These are phyloP conservation scores for Piprites chloris DNA, from an alignment of 2,113 vertebrate genomes.

Conservation along the genomic window DNA sequence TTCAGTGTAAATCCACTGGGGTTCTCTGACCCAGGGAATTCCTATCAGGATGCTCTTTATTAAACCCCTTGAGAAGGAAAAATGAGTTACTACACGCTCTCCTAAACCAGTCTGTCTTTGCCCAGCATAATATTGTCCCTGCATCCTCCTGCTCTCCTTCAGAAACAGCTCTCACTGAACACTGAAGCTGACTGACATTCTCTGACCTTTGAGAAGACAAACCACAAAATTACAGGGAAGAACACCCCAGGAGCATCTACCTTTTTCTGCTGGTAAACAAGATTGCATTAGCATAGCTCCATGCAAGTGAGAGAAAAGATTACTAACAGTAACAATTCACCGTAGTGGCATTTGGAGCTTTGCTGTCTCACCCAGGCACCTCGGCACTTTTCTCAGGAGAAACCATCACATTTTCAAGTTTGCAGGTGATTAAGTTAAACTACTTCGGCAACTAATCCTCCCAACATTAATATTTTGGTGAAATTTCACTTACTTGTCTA, in stretches of 20 bases:
- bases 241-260: no score
- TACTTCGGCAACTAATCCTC: conserved; percentile 19
- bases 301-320: neutral
- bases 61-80: neutral
- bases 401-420: neutral
- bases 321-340: neutral
- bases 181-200: neutral
- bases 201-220: neutral
- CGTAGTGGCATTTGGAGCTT: neutral
- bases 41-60: neutral
- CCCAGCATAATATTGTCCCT: neutral
- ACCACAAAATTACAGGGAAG: neutral
- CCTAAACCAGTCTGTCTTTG: neutral
- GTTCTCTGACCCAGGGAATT: neutral
- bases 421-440: neutral
- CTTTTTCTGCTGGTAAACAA: neutral
- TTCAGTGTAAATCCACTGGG: neutral
- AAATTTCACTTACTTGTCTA: conserved; percentile 52
- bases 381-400: neutral
- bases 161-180: neutral
- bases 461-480: conserved; percentile 42
- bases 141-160: neutral
- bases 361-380: neutral
- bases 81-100: neutral
- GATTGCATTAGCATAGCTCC: neutral